phyloP scores from a whole-genome alignment of 2,113 vertebrate species.

The Crotalus tigris region DNA sequence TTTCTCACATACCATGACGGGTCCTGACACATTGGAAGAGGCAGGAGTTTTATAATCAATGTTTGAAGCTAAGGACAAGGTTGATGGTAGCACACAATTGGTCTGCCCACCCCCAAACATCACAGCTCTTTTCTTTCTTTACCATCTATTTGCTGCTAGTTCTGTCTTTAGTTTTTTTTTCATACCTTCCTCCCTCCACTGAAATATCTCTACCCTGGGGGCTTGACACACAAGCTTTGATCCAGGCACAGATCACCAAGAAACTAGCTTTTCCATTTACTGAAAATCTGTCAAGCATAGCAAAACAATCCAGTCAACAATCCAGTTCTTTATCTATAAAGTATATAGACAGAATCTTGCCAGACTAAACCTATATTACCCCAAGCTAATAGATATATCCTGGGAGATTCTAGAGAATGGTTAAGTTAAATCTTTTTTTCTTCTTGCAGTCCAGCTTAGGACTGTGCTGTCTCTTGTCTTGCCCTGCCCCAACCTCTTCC shows the following conservation, averaged over 20 bases:
- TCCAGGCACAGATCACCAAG: not conserved
- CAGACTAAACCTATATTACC: not conserved
- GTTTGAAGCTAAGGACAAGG: not conserved
- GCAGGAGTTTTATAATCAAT: not conserved
- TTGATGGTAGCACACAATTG: not conserved
- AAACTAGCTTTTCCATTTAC: not conserved
- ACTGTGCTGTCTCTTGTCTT: not conserved
- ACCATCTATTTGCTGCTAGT: not conserved
- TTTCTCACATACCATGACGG: not conserved
- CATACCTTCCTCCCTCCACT: not conserved
- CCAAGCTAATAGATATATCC: not conserved
- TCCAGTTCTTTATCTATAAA: not conserved
- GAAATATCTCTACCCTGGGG: not conserved
- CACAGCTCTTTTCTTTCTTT: not conserved
- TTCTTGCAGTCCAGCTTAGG: not conserved
- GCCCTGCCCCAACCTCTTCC: not conserved
- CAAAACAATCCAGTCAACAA: not conserved
- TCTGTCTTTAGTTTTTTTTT: not conserved
- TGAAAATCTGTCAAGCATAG: not conserved
- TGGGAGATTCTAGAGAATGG: not conserved
- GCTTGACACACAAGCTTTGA: not conserved
- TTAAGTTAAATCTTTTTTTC: not conserved
- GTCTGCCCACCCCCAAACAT: not conserved
- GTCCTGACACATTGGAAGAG: not conserved
- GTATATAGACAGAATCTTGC: not conserved